Conservation (phyloP, 2,888 invertebrate genomes). For the Xanthorhoe designata region DNA sequence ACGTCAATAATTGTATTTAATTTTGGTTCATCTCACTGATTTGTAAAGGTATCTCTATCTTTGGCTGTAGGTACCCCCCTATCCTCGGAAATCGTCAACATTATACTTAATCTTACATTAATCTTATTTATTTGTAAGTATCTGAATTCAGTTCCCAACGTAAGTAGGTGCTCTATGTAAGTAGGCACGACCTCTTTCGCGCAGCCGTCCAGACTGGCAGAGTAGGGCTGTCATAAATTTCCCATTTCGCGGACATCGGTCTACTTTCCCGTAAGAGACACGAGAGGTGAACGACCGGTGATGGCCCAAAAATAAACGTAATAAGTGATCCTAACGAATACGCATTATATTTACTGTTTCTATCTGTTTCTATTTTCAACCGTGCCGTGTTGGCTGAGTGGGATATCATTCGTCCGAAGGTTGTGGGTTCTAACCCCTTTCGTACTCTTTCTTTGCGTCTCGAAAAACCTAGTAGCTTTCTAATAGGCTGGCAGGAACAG, state of each 20-base stretch:
- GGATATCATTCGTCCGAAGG: not conserved
- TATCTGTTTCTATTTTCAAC: not conserved
- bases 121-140: slow-evolving; percentile 2
- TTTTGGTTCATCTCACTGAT: too few species aligned
- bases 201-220: slow-evolving; percentile 52
- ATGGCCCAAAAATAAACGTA: slow-evolving; percentile 52
- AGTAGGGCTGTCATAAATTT: slow-evolving; percentile 56
- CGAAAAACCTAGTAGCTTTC: too few species aligned
- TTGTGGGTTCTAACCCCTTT: too few species aligned
- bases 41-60: too few species aligned
- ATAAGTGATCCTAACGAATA: slow-evolving; percentile 25
- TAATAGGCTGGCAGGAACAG: too few species aligned
- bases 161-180: slow-evolving; percentile 15
- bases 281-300: slow-evolving; percentile 53
- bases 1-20: too few species aligned
- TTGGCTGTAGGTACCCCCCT: too few species aligned
- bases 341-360: slow-evolving; percentile 13
- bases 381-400: too few species aligned
- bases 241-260: slow-evolving; percentile 52
- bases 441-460: too few species aligned
- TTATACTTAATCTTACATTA: too few species aligned
- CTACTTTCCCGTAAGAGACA: slow-evolving; percentile 49
- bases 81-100: too few species aligned
- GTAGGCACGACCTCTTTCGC: slow-evolving; percentile 49
- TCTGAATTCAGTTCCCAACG: slow-evolving; percentile 4